Evolutionary conservation across 2,888 invertebrate species (phyloP), one percentile per base, ranked within the genome.

Genomic region (Xestia c-nigrum): DNA sequence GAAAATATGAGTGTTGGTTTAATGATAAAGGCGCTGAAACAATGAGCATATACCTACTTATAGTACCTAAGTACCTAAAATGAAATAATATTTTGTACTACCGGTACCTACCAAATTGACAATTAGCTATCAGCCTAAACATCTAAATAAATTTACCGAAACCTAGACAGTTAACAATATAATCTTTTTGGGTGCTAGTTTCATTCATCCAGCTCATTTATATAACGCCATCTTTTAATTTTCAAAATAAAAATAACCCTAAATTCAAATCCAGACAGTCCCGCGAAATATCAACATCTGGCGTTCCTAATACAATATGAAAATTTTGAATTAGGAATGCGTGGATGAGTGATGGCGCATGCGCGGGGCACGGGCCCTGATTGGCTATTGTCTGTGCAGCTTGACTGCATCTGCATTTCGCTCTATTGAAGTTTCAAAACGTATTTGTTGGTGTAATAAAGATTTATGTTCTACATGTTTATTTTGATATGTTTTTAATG

Each of bases 361-460:
- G 92, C 90, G 90, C 90, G 79, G 80, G 74, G 76, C 89, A 86
- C 88, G 87, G 87, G 81, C 88, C 87, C 88, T 95, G 95, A 96
- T 96, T 96, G 94, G 93, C 91, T 87, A 95, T 96, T 96, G 96
- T 96, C 74, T 83, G 80, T 64, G 91, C 94, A 95, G 93, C 95
- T 94, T 94, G 93, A 86, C 76, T 84, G 72, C 87, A 90, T 94
- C 93, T 93, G 91, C 92, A 91, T 87, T 82, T 85, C 66, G 61
- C 57, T 78, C 21, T 79, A 75, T 83, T 76, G 74, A 77, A 74
- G 57, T 72, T 55, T 55, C 43, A 74, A 55, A 68, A 83, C 75
- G 50, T 84, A 78, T 82, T 83, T 84, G 81, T 76, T 81, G 73
- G 84, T 80, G 73, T 81, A 77, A 68, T 50, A 72, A 65, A 78